Conservation (phyloP, 92 coral and sea anemone species). For the Blastomussa wellsi region DNA sequence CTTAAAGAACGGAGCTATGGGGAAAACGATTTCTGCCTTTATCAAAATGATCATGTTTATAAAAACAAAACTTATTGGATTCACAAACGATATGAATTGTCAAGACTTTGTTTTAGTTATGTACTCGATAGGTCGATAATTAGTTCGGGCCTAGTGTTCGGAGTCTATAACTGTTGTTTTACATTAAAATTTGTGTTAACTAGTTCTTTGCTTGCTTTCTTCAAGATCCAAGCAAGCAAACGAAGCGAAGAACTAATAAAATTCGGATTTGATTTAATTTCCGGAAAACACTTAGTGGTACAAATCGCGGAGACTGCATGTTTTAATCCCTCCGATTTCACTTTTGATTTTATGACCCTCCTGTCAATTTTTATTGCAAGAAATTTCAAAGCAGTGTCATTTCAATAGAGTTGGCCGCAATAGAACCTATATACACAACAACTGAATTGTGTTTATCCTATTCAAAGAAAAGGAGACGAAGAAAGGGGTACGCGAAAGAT, state of each 20-base stretch:
- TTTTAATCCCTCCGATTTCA: constrained; percentile 46
- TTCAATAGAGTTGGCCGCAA: constrained; percentile 15
- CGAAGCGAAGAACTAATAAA: constrained; percentile 44
- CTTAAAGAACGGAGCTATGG: constrained; percentile 3
- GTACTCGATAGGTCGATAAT: constrained; percentile 23
- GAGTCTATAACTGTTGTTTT: constrained; percentile 3
- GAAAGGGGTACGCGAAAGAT: constrained; percentile 1
- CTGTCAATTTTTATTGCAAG: constrained; percentile 45
- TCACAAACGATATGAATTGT: constrained; percentile 36
- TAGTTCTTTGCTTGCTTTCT: constrained; percentile 3
- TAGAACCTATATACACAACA: constrained; percentile 29
- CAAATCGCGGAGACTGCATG: constrained; percentile 26
- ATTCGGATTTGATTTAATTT: constrained; percentile 53
- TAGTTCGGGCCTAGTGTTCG: constrained; percentile 5
- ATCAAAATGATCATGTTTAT: constrained; percentile 46
- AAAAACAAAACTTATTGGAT: constrained; percentile 53
- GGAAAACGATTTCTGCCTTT: not conserved
- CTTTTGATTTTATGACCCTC: constrained; percentile 29
- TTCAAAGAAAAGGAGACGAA: constrained; percentile 11
- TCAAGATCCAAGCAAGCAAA: constrained; percentile 29
- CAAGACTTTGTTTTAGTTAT: constrained; percentile 33
- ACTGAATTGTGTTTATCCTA: constrained; percentile 24
- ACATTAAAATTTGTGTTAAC: constrained; percentile 25
- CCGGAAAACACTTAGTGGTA: constrained; percentile 37
- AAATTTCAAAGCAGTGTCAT: constrained; percentile 40